A percentile compares a stretch with the other conserved stretches of the same genome.
phyloP scores from a whole-genome alignment of 2,113 vertebrate genomes.

The Leucopternis melanops region DNA sequence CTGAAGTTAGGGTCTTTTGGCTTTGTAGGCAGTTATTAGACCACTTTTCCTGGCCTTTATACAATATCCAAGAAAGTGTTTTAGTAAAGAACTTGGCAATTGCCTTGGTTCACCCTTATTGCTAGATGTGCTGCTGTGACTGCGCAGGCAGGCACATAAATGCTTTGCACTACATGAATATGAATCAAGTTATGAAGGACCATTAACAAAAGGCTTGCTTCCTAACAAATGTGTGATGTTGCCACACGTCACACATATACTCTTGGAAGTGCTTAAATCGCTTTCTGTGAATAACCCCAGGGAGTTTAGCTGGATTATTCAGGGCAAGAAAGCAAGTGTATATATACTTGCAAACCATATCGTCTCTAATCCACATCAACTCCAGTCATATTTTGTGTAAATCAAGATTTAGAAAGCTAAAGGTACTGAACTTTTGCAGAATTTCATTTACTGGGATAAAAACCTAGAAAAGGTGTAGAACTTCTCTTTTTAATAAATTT shows the following conservation, averaged over 20 bases:
- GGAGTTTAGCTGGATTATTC: neutral
- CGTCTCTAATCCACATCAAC: accelerated
- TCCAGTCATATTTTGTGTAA: neutral
- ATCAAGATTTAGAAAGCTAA: neutral
- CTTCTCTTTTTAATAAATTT: neutral
- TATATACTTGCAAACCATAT: accelerated
- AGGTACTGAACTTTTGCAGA: neutral
- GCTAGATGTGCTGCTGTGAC: neutral
- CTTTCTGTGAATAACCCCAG: neutral
- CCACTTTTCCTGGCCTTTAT: neutral
- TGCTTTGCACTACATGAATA: accelerated
- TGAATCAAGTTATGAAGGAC: accelerated
- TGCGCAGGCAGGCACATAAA: accelerated
- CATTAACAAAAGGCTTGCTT: neutral
- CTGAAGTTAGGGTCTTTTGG: too few relatives aligned
- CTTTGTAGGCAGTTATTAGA: too few relatives aligned
- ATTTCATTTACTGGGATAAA: neutral
- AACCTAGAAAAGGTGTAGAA: neutral
- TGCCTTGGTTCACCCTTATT: neutral
- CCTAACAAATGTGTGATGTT: too few relatives aligned
- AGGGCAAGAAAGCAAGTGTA: neutral
- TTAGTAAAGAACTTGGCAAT: neutral
- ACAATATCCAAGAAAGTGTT: neutral
- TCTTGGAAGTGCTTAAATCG: neutral
- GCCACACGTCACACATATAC: accelerated